Base-by-base conservation (phyloP, 1,140 invertebrate species). In the Calephelis nemesis region DNA sequence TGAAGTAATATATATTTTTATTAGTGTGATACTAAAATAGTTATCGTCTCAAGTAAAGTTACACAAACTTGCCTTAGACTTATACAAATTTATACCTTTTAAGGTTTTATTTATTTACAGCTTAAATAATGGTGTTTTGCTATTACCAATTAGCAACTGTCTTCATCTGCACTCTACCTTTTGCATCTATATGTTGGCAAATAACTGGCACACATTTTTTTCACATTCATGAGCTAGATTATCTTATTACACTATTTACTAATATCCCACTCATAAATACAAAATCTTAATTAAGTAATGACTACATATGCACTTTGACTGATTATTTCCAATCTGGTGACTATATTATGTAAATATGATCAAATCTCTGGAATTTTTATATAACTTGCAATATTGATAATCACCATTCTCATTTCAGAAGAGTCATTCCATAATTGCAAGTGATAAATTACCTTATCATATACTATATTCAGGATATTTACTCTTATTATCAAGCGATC, bases 401-500 rank as follows among this genome's bases (percentile, higher is more conserved):
- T 58, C 19, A 30, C 40, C 54, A 58, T 58, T 58, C 54, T n/a
- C 54, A 58, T 30, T 58, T 58, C 54, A 39, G 54, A 58, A 58
- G 54, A 15, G 54, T 39, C 54, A 58, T 58, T 58, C 54, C 54
- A 58, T 58, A 58, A 58, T 58, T 58, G 54, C 54, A 58, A 58
- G 54, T 58, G 54, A 58, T 58, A 58, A 58, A 11, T 30, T 40
- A 58, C 54, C 9, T 30, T 58, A 58, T 58, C 54, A 30, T 58
- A 54, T 54, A 58, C 15, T 30, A 58, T 58, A 19, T 58, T 58
- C 54, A 58, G 54, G 11, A 58, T 58, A 58, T 8, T 58, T 58
- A 58, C 39, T 58, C 19, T 58, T 39, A 58, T 58, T 58, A 58
- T 10, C 15, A 58, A 30, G 11, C 5, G 30, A 9, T 19, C 30